Evolutionary conservation across 1,140 invertebrate genomes (phyloP).

Genomic region (Scaptomyza graminum): DNA sequence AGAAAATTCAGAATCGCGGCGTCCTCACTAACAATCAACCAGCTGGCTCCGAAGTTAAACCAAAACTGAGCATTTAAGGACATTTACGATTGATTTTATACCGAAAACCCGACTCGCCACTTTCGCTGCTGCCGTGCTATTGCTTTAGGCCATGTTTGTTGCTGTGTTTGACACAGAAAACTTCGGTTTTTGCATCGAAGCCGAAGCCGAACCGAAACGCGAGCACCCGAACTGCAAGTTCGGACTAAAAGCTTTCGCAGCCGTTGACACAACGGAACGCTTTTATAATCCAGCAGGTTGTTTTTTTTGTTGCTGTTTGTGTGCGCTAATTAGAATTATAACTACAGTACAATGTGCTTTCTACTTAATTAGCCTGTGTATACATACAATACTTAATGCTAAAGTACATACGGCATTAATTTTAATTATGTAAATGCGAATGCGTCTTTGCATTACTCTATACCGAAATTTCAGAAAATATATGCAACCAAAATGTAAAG

Average conservation of each 20-base stretch:
- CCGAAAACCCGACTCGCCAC: slow-evolving; percentile 52
- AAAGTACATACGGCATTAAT: neutral
- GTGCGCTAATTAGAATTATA: slow-evolving; percentile 55
- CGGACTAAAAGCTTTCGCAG: slow-evolving; percentile 55
- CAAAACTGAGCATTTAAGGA: slow-evolving; percentile 82
- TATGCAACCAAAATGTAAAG: neutral
- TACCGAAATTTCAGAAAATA: too few species aligned
- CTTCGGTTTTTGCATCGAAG: slow-evolving; percentile 36
- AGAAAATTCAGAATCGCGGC: slow-evolving; percentile 49
- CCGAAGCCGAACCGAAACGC: slow-evolving; percentile 24
- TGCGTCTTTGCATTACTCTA: neutral
- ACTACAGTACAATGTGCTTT: slow-evolving; percentile 43
- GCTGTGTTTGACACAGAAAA: slow-evolving; percentile 64
- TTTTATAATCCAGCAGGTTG: slow-evolving; percentile 73
- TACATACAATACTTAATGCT: neutral
- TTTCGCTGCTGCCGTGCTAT: slow-evolving; percentile 31
- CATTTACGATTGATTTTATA: slow-evolving; percentile 83
- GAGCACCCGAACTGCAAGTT: slow-evolving; percentile 45
- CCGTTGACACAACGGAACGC: slow-evolving; percentile 21
- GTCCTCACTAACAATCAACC: slow-evolving; percentile 49
- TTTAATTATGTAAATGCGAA: neutral
- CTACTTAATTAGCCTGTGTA: neutral
- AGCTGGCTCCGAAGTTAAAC: slow-evolving; percentile 68
- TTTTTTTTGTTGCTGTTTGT: slow-evolving; percentile 71
- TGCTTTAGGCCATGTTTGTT: slow-evolving; percentile 4